Percentiles rank a stretch among this genome's conserved stretches.
These are phyloP conservation scores for Ennomos quercinarius DNA, from an alignment of 2,888 invertebrate species.

Conservation along the genomic window DNA sequence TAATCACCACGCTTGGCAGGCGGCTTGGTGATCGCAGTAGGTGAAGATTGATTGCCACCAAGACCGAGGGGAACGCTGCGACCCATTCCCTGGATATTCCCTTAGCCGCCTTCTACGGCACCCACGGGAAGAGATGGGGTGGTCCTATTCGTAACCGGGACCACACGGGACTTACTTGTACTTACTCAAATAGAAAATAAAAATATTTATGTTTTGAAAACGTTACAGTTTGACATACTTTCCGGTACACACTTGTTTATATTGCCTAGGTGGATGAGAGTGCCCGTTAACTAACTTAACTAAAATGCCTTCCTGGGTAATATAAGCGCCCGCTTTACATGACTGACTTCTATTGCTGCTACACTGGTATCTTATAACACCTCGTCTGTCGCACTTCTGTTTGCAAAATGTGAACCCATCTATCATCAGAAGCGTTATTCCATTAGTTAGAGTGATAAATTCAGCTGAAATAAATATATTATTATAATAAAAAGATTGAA, in stretches of 20 bases:
- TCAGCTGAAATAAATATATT: slow-evolving; percentile 17
- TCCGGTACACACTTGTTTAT: neutral
- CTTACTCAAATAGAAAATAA: too few relatives aligned
- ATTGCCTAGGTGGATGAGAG: slow-evolving; percentile 6
- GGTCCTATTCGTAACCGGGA: too few relatives aligned
- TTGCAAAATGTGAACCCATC: slow-evolving; percentile 51
- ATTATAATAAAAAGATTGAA: too few relatives aligned
- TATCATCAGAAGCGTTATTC: slow-evolving; percentile 46
- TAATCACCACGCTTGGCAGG: too few relatives aligned
- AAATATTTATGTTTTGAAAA: neutral
- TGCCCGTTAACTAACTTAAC: slow-evolving; percentile 11
- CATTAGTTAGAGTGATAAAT: slow-evolving; percentile 40
- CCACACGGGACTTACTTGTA: too few relatives aligned
- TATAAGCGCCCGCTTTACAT: slow-evolving; percentile 16
- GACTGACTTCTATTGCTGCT: neutral
- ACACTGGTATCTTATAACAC: slow-evolving; percentile 3
- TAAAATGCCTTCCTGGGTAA: slow-evolving; percentile 4
- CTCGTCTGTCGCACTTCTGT: neutral
- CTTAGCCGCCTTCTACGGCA: too few relatives aligned
- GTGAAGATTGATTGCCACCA: too few relatives aligned
- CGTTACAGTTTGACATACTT: slow-evolving; percentile 8
- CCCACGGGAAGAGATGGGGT: too few relatives aligned
- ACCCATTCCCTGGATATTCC: too few relatives aligned
- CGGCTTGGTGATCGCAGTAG: too few relatives aligned
- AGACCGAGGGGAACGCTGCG: too few relatives aligned